Conservation (phyloP, 2,797 vertebrate species). For the Arrhamphus sclerolepis region DNA sequence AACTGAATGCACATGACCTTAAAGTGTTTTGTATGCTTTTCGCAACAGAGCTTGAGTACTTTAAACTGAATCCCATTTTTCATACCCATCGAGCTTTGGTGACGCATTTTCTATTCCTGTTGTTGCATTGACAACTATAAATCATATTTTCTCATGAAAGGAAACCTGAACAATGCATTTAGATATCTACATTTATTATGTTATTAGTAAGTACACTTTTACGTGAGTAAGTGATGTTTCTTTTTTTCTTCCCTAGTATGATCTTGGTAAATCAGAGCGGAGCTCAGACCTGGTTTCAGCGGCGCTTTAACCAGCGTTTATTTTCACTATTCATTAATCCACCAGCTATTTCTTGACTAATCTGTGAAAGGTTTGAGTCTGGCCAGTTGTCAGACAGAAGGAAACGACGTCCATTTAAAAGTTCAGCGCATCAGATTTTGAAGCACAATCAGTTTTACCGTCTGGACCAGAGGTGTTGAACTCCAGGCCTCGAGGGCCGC, state of each 20-base stretch:
- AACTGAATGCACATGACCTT: constrained; percentile 50
- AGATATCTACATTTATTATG: constrained; percentile 1
- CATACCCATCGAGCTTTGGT: constrained; percentile 34
- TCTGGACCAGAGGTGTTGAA: too few species aligned
- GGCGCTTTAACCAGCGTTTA: background rate
- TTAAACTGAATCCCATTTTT: constrained; percentile 42
- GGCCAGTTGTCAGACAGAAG: background rate
- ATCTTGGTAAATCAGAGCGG: constrained; percentile 5
- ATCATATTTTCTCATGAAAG: constrained; percentile 23
- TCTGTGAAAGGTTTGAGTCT: background rate
- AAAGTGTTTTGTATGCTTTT: constrained; percentile 61
- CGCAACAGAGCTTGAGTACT: constrained; percentile 37
- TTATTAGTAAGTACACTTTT: background rate
- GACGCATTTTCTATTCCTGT: constrained; percentile 41
- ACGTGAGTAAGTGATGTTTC: background rate
- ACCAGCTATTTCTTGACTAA: background rate
- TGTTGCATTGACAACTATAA: constrained; percentile 6
- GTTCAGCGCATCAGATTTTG: too few species aligned
- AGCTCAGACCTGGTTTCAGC: background rate
- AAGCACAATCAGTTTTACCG: too few species aligned
- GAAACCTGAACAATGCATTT: background rate
- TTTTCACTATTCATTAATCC: constrained; percentile 1
- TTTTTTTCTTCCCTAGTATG: constrained; percentile 1
- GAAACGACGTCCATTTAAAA: too few species aligned
- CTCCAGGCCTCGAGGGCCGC: too few species aligned